Base-by-base conservation (phyloP, 2,113 vertebrate species). In the Phyllostomus discolor region DNA sequence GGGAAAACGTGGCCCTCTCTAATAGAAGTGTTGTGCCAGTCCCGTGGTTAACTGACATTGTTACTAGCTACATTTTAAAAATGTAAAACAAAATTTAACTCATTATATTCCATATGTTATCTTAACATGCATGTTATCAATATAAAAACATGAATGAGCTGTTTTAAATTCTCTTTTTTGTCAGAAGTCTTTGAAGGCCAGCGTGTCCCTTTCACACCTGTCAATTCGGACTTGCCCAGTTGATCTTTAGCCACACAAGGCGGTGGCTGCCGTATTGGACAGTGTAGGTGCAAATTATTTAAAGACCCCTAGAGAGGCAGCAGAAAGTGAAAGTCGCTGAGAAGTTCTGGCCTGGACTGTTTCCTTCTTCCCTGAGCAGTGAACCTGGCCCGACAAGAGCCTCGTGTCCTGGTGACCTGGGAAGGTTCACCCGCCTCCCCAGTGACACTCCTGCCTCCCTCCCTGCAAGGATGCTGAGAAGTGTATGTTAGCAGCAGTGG, bases 41-140 rank as follows among this genome's bases (percentile, higher is more conserved):
- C 19, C n/a, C 11, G 2, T 35, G 12, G 10, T 14, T 19, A 46
- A 91, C 88, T 76, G 76, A 33, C 57, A 22, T 72, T 79, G 76
- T 52, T 64, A 73, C 64, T 41, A 64, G 62, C 48, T 92, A 14
- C n/a, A 5, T 72, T 93, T 85, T 85, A 69, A 33, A 80, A 76
- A 94, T 70, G 17, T n/a, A 52, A 78, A 33, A 33, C 14, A 2
- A n/a, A n/a, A 52, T 6, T 90, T 86, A 82, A 35, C 31, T 22
- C 33, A 35, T 7, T 43, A 0, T 16, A 35, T 52, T 59, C 46
- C 67, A 31, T 35, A 59, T 82, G 54, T 19, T 50, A 46, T 76
- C 59, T 41, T 70, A 87, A 50, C 48, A 43, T 43, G 43, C 75
- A 3, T 46, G 16, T 26, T 0, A 67, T 31, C 17, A 2, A 0